phyloP scores from a whole-genome alignment of 2,888 invertebrate species.

The Phyllotreta striolata region DNA sequence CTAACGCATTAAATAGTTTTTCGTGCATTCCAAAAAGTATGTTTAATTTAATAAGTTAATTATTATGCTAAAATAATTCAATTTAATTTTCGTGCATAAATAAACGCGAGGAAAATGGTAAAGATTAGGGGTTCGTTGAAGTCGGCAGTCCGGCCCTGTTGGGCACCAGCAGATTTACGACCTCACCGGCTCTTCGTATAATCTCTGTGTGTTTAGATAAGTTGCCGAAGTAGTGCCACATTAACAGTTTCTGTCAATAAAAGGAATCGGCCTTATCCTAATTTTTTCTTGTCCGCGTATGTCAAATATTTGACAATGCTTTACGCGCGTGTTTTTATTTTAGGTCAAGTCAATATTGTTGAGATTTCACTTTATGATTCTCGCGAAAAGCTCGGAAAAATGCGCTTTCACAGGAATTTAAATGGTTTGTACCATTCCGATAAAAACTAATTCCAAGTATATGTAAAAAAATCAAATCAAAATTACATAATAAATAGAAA shows the following conservation, averaged over 20 bases:
- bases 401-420: too few relatives aligned
- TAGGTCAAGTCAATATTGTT: constrained; percentile 4
- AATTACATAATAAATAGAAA: too few relatives aligned
- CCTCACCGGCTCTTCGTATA: constrained; percentile 3
- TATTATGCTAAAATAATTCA: too few relatives aligned
- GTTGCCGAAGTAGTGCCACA: constrained; percentile 13
- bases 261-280: constrained; percentile 15
- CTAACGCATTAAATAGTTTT: too few relatives aligned
- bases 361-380: neutral
- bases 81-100: too few relatives aligned
- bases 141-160: neutral
- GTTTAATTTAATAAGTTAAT: too few relatives aligned
- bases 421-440: neutral
- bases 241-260: constrained; percentile 17
- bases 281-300: neutral
- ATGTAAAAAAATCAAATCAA: too few relatives aligned
- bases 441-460: neutral
- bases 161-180: constrained; percentile 5
- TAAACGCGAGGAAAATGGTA: too few relatives aligned
- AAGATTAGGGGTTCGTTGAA: too few relatives aligned
- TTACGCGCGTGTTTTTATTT: neutral
- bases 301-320: constrained; percentile 7
- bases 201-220: constrained; percentile 8
- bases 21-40: too few relatives aligned
- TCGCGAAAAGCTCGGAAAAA: neutral